These are phyloP conservation scores for Drosophila subsilvestris DNA, from an alignment of 2,888 invertebrate genomes.

Conservation along the genomic window DNA sequence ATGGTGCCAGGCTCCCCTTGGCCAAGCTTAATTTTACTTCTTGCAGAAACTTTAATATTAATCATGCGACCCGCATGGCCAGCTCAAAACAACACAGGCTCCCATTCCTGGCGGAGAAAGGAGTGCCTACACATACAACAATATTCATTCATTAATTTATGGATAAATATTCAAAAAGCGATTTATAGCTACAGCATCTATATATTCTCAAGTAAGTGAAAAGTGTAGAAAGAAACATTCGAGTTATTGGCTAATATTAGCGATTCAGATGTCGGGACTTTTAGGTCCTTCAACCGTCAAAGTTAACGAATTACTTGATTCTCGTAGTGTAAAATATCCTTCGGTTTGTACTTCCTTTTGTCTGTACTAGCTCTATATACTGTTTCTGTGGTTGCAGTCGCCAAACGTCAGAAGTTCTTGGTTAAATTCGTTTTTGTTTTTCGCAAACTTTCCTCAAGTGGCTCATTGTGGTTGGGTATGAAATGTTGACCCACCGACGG, in stretches of 20 bases:
- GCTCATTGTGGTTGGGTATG: conserved; percentile 72
- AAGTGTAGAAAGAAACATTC: too few relatives aligned
- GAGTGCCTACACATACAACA: conserved; percentile 19
- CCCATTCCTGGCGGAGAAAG: not conserved
- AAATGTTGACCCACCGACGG: conserved; percentile 69
- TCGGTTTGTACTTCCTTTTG: conserved; percentile 14
- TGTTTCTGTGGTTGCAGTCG: conserved; percentile 46
- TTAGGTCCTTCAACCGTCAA: too few relatives aligned
- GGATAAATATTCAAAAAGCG: too few relatives aligned
- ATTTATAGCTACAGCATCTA: not conserved
- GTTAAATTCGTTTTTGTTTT: conserved; percentile 68
- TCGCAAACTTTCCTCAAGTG: conserved; percentile 70
- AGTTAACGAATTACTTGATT: conserved; percentile 3
- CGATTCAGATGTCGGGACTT: too few relatives aligned
- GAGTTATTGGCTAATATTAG: not conserved
- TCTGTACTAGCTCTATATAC: conserved; percentile 26
- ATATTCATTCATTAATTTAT: not conserved
- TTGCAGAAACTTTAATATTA: conserved; percentile 73
- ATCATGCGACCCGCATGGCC: conserved; percentile 73
- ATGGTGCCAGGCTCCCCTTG: conserved; percentile 56
- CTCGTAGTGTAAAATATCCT: conserved; percentile 25
- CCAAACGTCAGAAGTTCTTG: conserved; percentile 78
- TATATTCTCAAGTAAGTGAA: not conserved
- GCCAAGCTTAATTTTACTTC: conserved; percentile 70
- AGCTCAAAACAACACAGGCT: conserved; percentile 27